Evolutionary conservation across 30 jellyfish, hydroid and myxozoan species (phyloP), one percentile per base, ranked within the genome.

Genomic region (Hydractinia symbiolongicarpus): DNA sequence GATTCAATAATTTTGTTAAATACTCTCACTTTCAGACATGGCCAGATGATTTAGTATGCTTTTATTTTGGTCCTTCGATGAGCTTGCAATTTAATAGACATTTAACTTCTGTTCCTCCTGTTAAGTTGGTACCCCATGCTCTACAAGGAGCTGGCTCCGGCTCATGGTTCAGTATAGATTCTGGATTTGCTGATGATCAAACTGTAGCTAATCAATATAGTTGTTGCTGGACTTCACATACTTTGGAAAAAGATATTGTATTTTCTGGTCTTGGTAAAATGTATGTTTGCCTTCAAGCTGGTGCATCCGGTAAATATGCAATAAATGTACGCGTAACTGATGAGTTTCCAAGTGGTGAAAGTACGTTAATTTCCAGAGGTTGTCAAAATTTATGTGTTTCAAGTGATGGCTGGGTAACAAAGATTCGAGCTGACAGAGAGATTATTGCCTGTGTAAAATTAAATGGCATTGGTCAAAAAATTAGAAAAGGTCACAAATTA

Each of bases 131-230:
- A 6, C 82, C 86, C 8, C 81, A 78, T 78, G 86, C 71, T 0
- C 11, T 78, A 58, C 86, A 78, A 30, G 86, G 86, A 10, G 81
- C 55, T n/a, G 71, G 56, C 16, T 8, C 54, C 1, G 86, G 86
- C 16, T 15, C 30, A 7, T 58, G 77, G 68, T 78, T 57, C 21
- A 9, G 62, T 55, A 14, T 61, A n/a, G 82, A 78, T 62, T 44
- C 58, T 61, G 86, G 86, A 13, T 61, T 78, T 62, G 83, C 86
- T 7, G 94, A 77, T 4, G 86, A 78, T 19, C 86, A 78, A 61
- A 10, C 82, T 58, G 16, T 56, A 8, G 86, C 86, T 78, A 78
- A 78, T 61, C 84, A 20, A 55, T 40, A 78, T 78, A 78, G 86
- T 78, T 49, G 15, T 20, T 78, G 86, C 83, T 78, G 86, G 86